Conservation (phyloP, 2,113 vertebrate species). For the Chaetodon trifascialis region DNA sequence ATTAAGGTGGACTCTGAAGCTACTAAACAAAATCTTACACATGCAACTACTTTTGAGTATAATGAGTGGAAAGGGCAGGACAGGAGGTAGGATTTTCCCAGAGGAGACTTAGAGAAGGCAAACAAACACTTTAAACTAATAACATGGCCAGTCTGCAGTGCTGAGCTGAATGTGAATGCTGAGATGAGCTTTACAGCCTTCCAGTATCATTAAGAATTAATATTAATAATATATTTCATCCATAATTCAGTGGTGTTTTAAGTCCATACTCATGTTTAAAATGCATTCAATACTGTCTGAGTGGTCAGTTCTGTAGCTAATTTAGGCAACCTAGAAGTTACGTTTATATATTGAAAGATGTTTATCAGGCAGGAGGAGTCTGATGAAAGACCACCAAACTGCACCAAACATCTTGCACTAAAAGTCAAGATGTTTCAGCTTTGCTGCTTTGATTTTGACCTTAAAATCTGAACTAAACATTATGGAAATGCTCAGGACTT, state of each 20-base stretch:
- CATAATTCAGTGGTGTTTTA: constrained; percentile 38
- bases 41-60: constrained; percentile 3
- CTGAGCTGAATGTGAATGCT: neutral
- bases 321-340: neutral
- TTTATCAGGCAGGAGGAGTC: too few species aligned
- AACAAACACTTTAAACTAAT: neutral
- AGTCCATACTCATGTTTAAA: neutral
- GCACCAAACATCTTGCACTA: too few species aligned
- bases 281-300: neutral
- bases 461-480: too few species aligned
- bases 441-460: too few species aligned
- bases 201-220: constrained; percentile 37
- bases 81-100: neutral
- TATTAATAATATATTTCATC: constrained; percentile 33
- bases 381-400: too few species aligned
- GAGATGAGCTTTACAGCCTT: constrained; percentile 18
- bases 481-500: too few species aligned
- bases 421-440: too few species aligned
- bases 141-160: too few species aligned
- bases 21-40: neutral
- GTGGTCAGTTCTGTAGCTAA: neutral
- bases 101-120: neutral
- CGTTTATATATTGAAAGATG: too few species aligned
- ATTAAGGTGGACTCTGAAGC: neutral
- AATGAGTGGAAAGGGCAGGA: neutral